A percentile compares a stretch with the other conserved stretches of the same genome.
phyloP scores from a whole-genome alignment of 35 echinoderm and acorn worm species.

The Heliocidaris tuberculata region DNA sequence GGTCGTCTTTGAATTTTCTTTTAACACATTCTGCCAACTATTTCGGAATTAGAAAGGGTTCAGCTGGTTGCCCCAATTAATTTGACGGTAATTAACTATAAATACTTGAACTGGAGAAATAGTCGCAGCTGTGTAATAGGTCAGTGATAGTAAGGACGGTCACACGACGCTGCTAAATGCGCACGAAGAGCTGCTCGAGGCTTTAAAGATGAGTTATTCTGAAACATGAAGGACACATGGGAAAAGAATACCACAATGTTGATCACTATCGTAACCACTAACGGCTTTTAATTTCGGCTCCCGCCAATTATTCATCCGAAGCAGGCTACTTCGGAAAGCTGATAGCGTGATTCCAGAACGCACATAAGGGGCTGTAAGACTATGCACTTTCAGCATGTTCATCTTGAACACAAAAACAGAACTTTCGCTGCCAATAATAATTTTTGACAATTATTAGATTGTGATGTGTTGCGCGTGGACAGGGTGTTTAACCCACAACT shows the following conservation, averaged over 20 bases:
- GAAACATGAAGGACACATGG: neutral
- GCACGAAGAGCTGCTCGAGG: neutral
- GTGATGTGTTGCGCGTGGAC: too few relatives aligned
- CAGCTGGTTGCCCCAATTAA: neutral
- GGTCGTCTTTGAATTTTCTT: neutral
- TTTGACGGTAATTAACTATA: neutral
- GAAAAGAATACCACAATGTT: neutral
- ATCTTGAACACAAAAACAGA: too few relatives aligned
- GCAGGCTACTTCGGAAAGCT: neutral
- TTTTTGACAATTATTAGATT: too few relatives aligned
- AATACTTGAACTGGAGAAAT: neutral
- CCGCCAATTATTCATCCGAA: neutral
- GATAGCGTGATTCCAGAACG: too few relatives aligned
- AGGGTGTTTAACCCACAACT: too few relatives aligned
- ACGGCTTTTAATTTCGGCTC: neutral
- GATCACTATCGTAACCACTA: neutral
- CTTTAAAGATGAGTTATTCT: neutral
- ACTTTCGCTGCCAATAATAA: too few relatives aligned
- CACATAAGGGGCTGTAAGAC: too few relatives aligned
- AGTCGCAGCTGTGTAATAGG: neutral
- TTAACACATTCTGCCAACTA: neutral
- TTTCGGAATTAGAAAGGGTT: neutral
- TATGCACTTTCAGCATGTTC: too few relatives aligned
- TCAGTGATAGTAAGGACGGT: neutral
- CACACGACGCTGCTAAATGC: neutral